Conservation (phyloP, 2,797 vertebrate species). For the Catostomus latipinnis region DNA sequence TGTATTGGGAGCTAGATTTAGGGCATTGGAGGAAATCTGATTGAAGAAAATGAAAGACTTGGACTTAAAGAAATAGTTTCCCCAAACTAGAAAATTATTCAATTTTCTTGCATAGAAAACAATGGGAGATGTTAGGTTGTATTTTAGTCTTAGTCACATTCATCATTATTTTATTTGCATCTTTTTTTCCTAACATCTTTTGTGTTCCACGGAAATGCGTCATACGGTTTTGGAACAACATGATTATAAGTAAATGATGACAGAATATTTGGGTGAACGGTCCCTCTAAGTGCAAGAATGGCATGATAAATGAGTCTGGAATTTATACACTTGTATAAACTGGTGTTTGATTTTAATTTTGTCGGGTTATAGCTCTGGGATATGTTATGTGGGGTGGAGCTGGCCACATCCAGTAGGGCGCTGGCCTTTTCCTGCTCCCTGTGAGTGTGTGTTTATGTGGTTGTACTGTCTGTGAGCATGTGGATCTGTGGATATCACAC, state of each 20-base stretch:
- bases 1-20: background rate
- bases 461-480: slow-evolving; percentile 23
- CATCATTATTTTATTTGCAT: too few relatives aligned
- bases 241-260: too few relatives aligned
- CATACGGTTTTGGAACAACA: too few relatives aligned
- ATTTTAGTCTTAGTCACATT: too few relatives aligned
- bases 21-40: background rate
- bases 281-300: slow-evolving; percentile 13
- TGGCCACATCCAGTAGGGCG: slow-evolving; percentile 55
- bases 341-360: slow-evolving; percentile 46
- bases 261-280: background rate
- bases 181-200: too few relatives aligned
- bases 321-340: slow-evolving; percentile 42
- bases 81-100: too few relatives aligned
- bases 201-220: too few relatives aligned
- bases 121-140: too few relatives aligned
- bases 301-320: slow-evolving; percentile 33
- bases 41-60: background rate
- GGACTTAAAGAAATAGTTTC: too few relatives aligned
- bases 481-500: background rate
- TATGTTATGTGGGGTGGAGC: slow-evolving; percentile 50
- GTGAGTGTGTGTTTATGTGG: slow-evolving; percentile 19
- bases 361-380: slow-evolving; percentile 38
- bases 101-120: too few relatives aligned
- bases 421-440: slow-evolving; percentile 37